Conservation (phyloP, 30 jellyfish, hydroid and myxozoan species). For the Pelagia noctiluca region DNA sequence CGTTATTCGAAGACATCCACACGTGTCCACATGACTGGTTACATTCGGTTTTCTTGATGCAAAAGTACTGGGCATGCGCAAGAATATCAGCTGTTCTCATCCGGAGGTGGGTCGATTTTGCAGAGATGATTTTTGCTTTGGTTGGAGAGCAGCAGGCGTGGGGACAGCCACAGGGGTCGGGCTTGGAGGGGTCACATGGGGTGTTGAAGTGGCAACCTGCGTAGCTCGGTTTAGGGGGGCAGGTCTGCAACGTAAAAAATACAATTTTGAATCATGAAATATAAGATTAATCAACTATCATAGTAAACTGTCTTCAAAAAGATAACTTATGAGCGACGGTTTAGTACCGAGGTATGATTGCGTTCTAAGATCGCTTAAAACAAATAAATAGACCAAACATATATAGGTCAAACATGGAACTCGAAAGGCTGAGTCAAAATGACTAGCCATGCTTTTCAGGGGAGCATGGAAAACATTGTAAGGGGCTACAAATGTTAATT, state of each 20-base stretch:
- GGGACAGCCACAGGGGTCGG: slow-evolving; percentile 66
- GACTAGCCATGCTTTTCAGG: too few relatives aligned
- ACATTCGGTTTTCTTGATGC: slow-evolving; percentile 62
- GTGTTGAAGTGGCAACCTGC: slow-evolving; percentile 31
- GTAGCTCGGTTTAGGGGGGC: slow-evolving; percentile 32
- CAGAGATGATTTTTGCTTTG: slow-evolving; percentile 12
- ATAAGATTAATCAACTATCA: too few relatives aligned
- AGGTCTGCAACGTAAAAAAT: background rate
- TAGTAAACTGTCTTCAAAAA: too few relatives aligned
- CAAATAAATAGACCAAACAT: too few relatives aligned
- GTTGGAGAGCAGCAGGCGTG: slow-evolving; percentile 68
- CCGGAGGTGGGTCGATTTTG: background rate
- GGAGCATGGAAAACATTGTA: too few relatives aligned
- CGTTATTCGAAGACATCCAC: slow-evolving; percentile 14
- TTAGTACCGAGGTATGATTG: too few relatives aligned
- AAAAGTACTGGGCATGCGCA: slow-evolving; percentile 22
- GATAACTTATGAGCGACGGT: too few relatives aligned
- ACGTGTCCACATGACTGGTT: slow-evolving; percentile 51
- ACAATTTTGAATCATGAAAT: too few relatives aligned
- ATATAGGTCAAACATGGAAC: too few relatives aligned
- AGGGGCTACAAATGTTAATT: too few relatives aligned
- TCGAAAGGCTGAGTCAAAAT: too few relatives aligned
- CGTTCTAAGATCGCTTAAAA: too few relatives aligned
- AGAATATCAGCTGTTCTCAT: background rate
- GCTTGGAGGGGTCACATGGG: slow-evolving; percentile 53